A percentile compares a stretch with the other conserved stretches of the same genome.
phyloP scores from a whole-genome alignment of 2,888 invertebrate genomes.

The Sinodicranocentrus sp. region DNA sequence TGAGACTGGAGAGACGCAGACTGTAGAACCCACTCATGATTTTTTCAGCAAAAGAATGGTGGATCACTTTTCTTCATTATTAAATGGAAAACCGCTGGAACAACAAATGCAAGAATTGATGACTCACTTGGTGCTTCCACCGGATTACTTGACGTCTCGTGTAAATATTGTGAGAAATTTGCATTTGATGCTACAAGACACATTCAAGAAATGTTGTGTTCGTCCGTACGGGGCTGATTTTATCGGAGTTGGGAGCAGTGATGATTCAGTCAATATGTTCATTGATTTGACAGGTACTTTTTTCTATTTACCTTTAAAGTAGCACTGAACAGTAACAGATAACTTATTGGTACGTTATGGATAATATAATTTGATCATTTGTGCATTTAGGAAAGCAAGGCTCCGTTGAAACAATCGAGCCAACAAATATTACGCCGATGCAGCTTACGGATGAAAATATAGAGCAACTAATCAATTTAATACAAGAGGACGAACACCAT shows the following conservation, averaged over 20 bases:
- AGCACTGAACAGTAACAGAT: not conserved
- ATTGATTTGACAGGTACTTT: constrained; percentile 56
- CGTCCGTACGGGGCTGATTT: constrained; percentile 58
- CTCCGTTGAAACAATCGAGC: not conserved
- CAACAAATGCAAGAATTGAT: constrained; percentile 37
- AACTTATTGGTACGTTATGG: not conserved
- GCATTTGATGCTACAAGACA: constrained; percentile 33
- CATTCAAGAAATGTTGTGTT: constrained; percentile 41
- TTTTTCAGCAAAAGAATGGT: constrained; percentile 59
- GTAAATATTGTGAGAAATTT: constrained; percentile 50
- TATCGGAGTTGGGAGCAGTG: constrained; percentile 52
- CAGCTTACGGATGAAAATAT: constrained; percentile 30
- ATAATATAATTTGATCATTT: not conserved
- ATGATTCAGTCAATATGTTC: constrained; percentile 58
- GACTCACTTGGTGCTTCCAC: constrained; percentile 21
- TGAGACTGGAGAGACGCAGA: not conserved
- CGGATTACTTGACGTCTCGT: constrained; percentile 29
- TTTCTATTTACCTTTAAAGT: not conserved
- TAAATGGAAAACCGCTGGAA: constrained; percentile 22
- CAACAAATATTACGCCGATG: constrained; percentile 18
- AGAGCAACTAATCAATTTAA: constrained; percentile 24
- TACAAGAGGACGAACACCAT: constrained; percentile 52
- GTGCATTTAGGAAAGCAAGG: constrained; percentile 43
- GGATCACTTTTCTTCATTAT: constrained; percentile 41
- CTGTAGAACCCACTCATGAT: constrained; percentile 28